phyloP scores from a whole-genome alignment of 2,797 vertebrate genomes.

The Schizopygopsis pylzovi region DNA sequence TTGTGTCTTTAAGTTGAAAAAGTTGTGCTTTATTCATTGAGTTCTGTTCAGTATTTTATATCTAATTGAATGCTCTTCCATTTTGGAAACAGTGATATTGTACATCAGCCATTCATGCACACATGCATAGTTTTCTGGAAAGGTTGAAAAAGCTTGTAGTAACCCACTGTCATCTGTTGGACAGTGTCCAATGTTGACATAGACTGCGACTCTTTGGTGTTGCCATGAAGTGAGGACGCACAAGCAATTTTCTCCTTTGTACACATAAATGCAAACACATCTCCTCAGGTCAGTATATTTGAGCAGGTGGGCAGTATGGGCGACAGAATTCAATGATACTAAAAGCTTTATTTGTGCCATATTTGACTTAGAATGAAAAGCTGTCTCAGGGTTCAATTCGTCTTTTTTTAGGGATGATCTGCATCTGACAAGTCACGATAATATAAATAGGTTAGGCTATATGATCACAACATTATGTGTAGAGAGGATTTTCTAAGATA shows the following conservation, averaged over 20 bases:
- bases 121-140: neutral
- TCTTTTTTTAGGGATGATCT: neutral
- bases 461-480: neutral
- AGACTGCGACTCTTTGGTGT: conserved; percentile 43
- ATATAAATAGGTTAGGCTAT: neutral
- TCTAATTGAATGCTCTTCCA: neutral
- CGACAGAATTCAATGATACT: neutral
- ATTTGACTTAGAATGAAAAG: neutral
- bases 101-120: neutral
- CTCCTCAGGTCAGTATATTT: neutral
- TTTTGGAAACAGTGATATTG: conserved; percentile 4
- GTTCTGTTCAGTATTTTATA: neutral
- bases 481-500: neutral
- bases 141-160: conserved; percentile 25
- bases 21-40: no score
- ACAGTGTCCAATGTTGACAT: conserved; percentile 41
- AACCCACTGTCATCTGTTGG: neutral
- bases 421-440: neutral
- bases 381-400: neutral
- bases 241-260: conserved; percentile 25
- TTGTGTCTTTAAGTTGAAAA: neutral
- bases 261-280: conserved; percentile 20
- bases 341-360: neutral
- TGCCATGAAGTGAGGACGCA: conserved; percentile 45
- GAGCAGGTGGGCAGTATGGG: neutral